phyloP scores from a whole-genome alignment of 2,888 invertebrate genomes.

The Chesias legatella region DNA sequence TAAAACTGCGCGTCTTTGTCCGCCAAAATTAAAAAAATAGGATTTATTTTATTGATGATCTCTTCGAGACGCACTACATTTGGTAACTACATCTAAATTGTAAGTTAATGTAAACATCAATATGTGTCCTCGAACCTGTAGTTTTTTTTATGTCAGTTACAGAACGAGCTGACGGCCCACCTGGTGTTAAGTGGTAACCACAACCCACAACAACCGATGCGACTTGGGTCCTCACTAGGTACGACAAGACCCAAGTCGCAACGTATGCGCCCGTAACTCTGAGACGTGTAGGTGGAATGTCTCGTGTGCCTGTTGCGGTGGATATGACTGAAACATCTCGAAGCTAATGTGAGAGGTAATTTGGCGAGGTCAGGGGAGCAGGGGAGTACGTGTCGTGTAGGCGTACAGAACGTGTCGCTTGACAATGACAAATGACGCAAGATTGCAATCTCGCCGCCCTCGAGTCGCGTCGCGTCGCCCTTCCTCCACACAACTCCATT shows the following conservation, averaged over 20 bases:
- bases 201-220: too few relatives aligned
- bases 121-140: not conserved
- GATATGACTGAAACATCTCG: conserved; percentile 5
- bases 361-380: conserved; percentile 65
- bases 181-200: too few relatives aligned
- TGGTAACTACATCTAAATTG: not conserved
- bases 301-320: too few relatives aligned
- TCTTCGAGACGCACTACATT: not conserved
- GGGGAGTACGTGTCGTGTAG: conserved; percentile 46
- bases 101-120: conserved; percentile 1
- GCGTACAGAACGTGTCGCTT: conserved; percentile 62
- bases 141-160: too few relatives aligned
- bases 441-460: conserved; percentile 86
- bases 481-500: conserved; percentile 71
- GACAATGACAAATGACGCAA: conserved; percentile 90
- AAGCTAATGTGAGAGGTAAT: conserved; percentile 47
- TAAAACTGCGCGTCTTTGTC: too few relatives aligned
- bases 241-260: too few relatives aligned
- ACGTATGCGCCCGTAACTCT: too few relatives aligned
- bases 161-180: too few relatives aligned
- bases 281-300: too few relatives aligned
- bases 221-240: too few relatives aligned
- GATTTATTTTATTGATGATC: conserved; percentile 8
- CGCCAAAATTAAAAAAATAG: too few relatives aligned
- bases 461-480: conserved; percentile 54